phyloP scores from a whole-genome alignment of 2,888 invertebrate species.

The Dyspetes luteomarginatus region DNA sequence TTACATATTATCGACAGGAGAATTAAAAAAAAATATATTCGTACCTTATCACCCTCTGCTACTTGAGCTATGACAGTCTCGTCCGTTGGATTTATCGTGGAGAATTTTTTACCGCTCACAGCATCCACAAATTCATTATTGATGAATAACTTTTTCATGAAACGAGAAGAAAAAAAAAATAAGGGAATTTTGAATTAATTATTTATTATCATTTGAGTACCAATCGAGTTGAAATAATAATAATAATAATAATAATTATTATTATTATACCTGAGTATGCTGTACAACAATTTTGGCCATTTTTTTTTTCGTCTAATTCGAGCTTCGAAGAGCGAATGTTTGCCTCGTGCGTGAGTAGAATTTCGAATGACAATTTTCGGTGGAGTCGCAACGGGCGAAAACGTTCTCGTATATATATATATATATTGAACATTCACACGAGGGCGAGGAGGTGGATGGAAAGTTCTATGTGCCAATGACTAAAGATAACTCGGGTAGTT shows the following conservation, averaged over 20 bases:
- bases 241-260: too few species aligned
- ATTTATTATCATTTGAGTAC: not conserved
- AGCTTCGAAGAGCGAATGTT: not conserved
- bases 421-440: too few species aligned
- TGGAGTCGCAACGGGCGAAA: not conserved
- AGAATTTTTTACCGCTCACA: slow-evolving; percentile 86
- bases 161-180: not conserved
- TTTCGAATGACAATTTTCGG: slow-evolving; percentile 18
- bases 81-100: slow-evolving; percentile 85
- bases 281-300: slow-evolving; percentile 44
- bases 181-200: not conserved
- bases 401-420: slow-evolving; percentile 20
- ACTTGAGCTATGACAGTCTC: slow-evolving; percentile 84
- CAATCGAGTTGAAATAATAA: too few species aligned
- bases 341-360: not conserved
- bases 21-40: too few species aligned
- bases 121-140: slow-evolving; percentile 83
- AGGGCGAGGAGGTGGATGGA: not conserved
- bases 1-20: too few species aligned
- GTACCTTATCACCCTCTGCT: slow-evolving; percentile 85
- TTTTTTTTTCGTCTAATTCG: not conserved
- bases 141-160: slow-evolving; percentile 76
- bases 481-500: slow-evolving; percentile 36
- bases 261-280: slow-evolving; percentile 50
- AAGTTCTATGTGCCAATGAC: not conserved